Evolutionary conservation across 2,113 vertebrate species (phyloP).

Genomic region (Eolophus roseicapilla): DNA sequence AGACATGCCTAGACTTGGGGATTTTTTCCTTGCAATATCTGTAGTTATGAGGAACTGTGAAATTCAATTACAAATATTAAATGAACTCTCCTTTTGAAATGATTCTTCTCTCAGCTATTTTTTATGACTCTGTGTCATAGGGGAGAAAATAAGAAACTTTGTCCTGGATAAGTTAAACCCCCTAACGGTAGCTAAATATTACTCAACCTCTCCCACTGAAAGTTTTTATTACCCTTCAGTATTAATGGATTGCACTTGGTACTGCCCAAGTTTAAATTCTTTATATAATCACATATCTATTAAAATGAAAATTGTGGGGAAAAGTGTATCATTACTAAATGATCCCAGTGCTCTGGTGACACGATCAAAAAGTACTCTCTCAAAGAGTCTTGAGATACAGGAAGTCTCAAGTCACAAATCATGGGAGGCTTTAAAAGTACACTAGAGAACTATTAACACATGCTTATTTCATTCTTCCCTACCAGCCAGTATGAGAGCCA

Average conservation of each 20-base stretch:
- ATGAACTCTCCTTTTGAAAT: conserved; percentile 20
- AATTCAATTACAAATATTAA: conserved; percentile 60
- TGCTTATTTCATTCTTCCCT: background rate
- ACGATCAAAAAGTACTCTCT: background rate
- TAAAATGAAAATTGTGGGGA: background rate
- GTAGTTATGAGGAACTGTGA: conserved; percentile 16
- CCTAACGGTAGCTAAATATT: background rate
- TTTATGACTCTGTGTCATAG: background rate
- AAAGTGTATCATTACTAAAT: background rate
- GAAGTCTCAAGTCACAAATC: background rate
- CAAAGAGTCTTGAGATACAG: background rate
- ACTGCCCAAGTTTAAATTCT: background rate
- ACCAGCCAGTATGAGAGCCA: background rate
- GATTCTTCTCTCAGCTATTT: background rate
- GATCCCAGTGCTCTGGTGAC: background rate
- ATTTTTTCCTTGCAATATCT: conserved; percentile 19
- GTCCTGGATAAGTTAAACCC: conserved; percentile 12
- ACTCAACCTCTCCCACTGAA: background rate
- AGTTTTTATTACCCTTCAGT: conserved; percentile 7
- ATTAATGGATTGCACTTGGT: background rate
- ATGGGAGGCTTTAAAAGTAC: background rate
- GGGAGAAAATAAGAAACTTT: conserved; percentile 7
- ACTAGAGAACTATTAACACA: background rate
- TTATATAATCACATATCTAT: background rate
- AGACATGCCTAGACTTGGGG: conserved; percentile 21